Evolutionary conservation across 1,140 invertebrate genomes (phyloP), one percentile per base, ranked within the genome.

Genomic region (Drosophila paulistorum): DNA sequence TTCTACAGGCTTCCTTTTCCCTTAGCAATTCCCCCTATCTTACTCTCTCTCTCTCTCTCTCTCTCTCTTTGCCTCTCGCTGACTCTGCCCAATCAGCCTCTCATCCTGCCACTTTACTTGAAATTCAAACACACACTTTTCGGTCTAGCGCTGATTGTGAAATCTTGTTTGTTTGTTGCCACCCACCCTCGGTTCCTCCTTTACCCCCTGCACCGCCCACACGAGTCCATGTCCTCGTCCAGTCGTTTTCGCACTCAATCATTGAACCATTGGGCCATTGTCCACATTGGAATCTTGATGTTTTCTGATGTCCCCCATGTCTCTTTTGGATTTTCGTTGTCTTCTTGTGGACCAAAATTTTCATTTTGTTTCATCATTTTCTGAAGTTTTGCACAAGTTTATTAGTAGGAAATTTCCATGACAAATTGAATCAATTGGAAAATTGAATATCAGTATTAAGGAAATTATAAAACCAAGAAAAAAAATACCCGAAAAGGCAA

Each of bases 81-180:
- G 37, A 11, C 33, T n/a, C 20, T 20, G 35, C 39, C 33, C 30
- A 59, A 59, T 64, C 61, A 45, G 41, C 39, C 42, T 64, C 54
- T 67, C 55, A 59, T 68, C 37, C 58, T 77, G 70, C 54, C 81
- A 70, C 83, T 84, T 81, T 78, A 75, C 81, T 85, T 66, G 62
- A 69, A 74, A 81, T 72, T 81, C 82, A 86, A 81, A 86, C 78
- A 81, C 78, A 81, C 74, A 86, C 75, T 86, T 86, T 87, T 70
- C 71, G 71, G 70, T 70, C 82, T 66, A 82, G 63, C 75, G 82
- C 76, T 86, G 82, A 86, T 86, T 86, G 82, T 86, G 67, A 87
- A 86, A 86, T 86, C 82, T 82, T 86, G 83, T 86, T 86, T 79
- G 79, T 79, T 82, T 86, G 81, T 63, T 77, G 58, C 74, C 68